Evolutionary conservation across 2,888 invertebrate genomes (phyloP).

Genomic region (Gryllus longicercus): DNA sequence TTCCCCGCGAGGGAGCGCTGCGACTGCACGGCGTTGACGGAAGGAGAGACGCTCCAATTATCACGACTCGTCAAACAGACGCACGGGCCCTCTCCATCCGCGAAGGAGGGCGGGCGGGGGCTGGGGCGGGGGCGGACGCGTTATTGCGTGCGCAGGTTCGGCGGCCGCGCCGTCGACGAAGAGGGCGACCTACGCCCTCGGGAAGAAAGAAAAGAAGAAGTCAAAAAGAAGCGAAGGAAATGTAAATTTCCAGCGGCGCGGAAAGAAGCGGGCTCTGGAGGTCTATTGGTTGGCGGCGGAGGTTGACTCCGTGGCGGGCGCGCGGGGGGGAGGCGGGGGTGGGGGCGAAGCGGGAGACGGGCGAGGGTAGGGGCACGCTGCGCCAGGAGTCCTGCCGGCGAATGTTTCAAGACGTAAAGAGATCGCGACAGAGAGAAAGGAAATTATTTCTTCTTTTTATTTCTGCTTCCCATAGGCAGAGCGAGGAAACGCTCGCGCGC

Average conservation of each 20-base stretch:
- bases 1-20: background rate
- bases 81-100: slow-evolving; percentile 34
- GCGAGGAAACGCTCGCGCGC: background rate
- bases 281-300: slow-evolving; percentile 35
- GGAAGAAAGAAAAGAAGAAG: slow-evolving; percentile 29
- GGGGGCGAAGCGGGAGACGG: background rate
- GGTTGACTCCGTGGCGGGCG: slow-evolving; percentile 22
- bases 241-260: slow-evolving; percentile 37
- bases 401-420: slow-evolving; percentile 27
- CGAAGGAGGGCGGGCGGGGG: background rate
- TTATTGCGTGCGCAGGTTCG: slow-evolving; percentile 32
- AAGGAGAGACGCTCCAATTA: slow-evolving; percentile 35
- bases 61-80: slow-evolving; percentile 38
- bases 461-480: slow-evolving; percentile 23
- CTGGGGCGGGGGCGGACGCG: background rate
- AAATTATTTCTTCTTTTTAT: slow-evolving; percentile 36
- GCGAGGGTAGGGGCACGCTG: background rate
- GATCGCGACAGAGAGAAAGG: slow-evolving; percentile 31
- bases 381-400: background rate
- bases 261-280: slow-evolving; percentile 33
- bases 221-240: slow-evolving; percentile 34
- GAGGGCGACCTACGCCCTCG: background rate
- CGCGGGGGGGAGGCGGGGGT: background rate
- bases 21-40: slow-evolving; percentile 25
- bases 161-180: background rate